These are phyloP conservation scores for Hirtodrosophila cameraria DNA, from an alignment of 2,888 invertebrate species.

Conservation along the genomic window DNA sequence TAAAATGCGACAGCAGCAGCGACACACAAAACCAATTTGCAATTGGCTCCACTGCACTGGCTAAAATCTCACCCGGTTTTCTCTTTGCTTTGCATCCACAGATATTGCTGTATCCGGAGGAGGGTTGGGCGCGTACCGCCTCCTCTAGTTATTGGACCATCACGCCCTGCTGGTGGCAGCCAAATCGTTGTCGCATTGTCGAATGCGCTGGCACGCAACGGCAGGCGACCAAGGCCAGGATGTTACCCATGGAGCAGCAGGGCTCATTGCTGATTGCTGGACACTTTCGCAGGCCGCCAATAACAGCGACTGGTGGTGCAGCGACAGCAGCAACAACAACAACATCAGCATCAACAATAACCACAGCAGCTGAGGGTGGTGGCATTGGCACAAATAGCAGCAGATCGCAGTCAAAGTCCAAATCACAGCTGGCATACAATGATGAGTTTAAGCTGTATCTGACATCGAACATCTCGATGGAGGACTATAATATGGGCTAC, in stretches of 20 bases:
- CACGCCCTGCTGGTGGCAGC: constrained; percentile 94
- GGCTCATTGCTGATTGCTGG: constrained; percentile 93
- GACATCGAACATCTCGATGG: constrained; percentile 92
- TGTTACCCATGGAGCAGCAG: constrained; percentile 89
- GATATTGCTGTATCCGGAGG: constrained; percentile 94
- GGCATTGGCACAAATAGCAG: constrained; percentile 3
- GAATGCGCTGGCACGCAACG: constrained; percentile 89
- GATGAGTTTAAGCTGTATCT: constrained; percentile 92
- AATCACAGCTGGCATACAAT: constrained; percentile 58
- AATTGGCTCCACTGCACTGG: constrained; percentile 61
- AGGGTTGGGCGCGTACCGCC: constrained; percentile 94
- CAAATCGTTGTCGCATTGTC: constrained; percentile 92
- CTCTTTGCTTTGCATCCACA: constrained; percentile 81
- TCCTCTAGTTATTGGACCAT: constrained; percentile 94
- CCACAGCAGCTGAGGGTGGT: constrained; percentile 14
- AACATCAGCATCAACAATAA: constrained; percentile 26
- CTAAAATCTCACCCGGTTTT: constrained; percentile 37
- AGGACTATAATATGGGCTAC: constrained; percentile 95
- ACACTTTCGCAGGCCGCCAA: constrained; percentile 81
- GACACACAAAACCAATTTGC: constrained; percentile 75
- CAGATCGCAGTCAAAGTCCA: constrained; percentile 41
- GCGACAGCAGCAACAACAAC: constrained; percentile 21
- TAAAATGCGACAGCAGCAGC: constrained; percentile 60
- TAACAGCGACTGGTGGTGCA: constrained; percentile 29
- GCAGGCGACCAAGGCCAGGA: constrained; percentile 89